These are phyloP conservation scores for Chrysomallon squamiferum DNA, from an alignment of 1,140 invertebrate genomes.

Conservation along the genomic window DNA sequence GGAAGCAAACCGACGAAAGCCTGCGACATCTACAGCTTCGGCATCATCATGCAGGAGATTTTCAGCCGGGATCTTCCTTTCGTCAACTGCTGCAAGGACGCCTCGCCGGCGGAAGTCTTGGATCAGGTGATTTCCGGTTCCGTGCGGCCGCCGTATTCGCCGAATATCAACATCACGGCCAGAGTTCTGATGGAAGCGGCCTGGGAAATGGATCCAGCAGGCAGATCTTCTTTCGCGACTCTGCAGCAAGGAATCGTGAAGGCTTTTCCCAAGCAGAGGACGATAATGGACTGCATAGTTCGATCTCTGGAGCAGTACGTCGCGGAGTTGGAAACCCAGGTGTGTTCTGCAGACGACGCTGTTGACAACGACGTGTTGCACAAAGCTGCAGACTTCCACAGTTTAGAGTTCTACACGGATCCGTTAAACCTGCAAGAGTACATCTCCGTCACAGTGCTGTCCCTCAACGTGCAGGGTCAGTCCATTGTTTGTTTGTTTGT, in stretches of 20 bases:
- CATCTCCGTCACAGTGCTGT: too few species aligned
- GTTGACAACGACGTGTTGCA: too few species aligned
- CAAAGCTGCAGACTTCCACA: too few species aligned
- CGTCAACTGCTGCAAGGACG: conserved; percentile 26
- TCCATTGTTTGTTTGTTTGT: too few species aligned
- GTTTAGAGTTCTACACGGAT: too few species aligned
- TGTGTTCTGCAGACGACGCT: too few species aligned
- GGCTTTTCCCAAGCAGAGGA: conserved; percentile 14
- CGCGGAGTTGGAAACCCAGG: conserved; percentile 21
- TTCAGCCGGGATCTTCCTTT: conserved; percentile 42
- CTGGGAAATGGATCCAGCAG: conserved; percentile 32
- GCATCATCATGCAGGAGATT: conserved; percentile 42
- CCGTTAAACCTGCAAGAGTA: too few species aligned
- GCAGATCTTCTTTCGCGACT: conserved; percentile 27
- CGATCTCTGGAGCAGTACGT: conserved; percentile 47
- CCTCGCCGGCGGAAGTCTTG: conserved; percentile 27
- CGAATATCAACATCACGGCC: conserved; percentile 23
- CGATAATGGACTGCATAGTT: conserved; percentile 46
- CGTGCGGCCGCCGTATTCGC: conserved; percentile 26
- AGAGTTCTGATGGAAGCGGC: conserved; percentile 38
- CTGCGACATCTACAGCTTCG: conserved; percentile 42
- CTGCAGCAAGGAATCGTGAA: conserved; percentile 20
- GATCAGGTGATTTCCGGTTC: conserved; percentile 26
- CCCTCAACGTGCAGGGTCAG: too few species aligned
- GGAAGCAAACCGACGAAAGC: conserved; percentile 10